Conservation (phyloP, 2,113 vertebrate genomes). For the Arvicanthis niloticus region DNA sequence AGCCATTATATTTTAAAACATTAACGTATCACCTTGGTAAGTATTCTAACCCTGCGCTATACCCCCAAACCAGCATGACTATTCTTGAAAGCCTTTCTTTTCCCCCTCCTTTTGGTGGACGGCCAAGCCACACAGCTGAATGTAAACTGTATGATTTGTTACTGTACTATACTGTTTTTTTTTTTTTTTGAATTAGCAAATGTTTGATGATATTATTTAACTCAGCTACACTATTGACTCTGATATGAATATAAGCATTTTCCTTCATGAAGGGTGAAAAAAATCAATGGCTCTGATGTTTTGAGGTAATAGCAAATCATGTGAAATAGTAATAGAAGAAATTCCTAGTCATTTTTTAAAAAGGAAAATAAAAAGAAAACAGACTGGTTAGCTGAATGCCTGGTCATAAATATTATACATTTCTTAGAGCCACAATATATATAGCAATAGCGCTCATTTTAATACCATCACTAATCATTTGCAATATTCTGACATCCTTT, state of each 20-base stretch:
- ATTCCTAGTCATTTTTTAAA: constrained; percentile 40
- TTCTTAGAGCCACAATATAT: constrained; percentile 63
- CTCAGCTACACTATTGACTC: constrained; percentile 12
- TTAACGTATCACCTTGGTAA: not conserved
- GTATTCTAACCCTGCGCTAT: not conserved
- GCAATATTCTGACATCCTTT: constrained; percentile 69
- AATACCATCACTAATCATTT: constrained; percentile 80
- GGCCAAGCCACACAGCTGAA: not conserved
- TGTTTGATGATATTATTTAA: constrained; percentile 17
- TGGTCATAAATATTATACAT: constrained; percentile 72
- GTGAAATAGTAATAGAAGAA: constrained; percentile 52
- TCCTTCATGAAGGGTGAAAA: not conserved
- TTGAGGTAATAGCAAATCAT: constrained; percentile 37
- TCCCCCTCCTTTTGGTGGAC: not conserved
- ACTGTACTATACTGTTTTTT: not conserved
- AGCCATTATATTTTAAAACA: not conserved
- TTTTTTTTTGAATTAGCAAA: constrained; percentile 54
- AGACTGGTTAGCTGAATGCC: constrained; percentile 56
- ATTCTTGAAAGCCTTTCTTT: not conserved
- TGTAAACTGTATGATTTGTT: constrained; percentile 11
- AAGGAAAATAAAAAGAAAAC: constrained; percentile 1
- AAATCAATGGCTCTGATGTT: not conserved
- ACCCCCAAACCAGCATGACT: not conserved
- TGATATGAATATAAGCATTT: constrained; percentile 22
- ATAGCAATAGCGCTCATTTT: constrained; percentile 70